phyloP scores from a whole-genome alignment of 2,888 invertebrate genomes.

The Electrophaes corylata region DNA sequence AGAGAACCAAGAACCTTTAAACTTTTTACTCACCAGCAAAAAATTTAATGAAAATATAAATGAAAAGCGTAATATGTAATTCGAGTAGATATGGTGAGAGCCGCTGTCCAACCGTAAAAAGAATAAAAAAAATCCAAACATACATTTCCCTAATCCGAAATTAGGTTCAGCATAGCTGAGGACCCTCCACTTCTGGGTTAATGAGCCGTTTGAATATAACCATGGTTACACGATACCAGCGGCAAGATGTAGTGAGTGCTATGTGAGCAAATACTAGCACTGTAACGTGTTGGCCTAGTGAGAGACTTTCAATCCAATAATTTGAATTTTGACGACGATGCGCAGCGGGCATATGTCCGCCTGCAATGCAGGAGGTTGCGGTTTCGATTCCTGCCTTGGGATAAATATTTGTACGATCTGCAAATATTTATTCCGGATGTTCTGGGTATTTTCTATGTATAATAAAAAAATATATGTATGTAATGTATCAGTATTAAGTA shows the following conservation, averaged over 20 bases:
- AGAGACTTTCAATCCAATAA: too few relatives aligned
- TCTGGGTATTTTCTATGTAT: too few relatives aligned
- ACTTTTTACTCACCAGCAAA: too few relatives aligned
- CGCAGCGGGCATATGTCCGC: too few relatives aligned
- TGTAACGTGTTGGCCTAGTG: background rate
- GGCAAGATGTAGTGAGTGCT: slow-evolving; percentile 28
- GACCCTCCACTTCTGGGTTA: slow-evolving; percentile 37
- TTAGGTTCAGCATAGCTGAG: slow-evolving; percentile 35
- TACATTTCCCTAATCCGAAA: slow-evolving; percentile 36
- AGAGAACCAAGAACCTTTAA: too few relatives aligned
- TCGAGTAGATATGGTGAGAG: slow-evolving; percentile 31
- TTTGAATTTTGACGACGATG: too few relatives aligned
- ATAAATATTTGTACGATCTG: too few relatives aligned
- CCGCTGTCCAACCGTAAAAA: slow-evolving; percentile 31
- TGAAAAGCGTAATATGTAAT: slow-evolving; percentile 16
- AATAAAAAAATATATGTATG: too few relatives aligned
- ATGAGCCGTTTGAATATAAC: slow-evolving; percentile 40
- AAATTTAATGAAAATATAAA: slow-evolving; percentile 7
- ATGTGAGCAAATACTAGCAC: background rate
- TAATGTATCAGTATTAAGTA: too few relatives aligned
- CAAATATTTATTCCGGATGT: too few relatives aligned
- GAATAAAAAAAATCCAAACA: slow-evolving; percentile 36
- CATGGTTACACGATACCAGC: slow-evolving; percentile 29
- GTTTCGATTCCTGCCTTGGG: too few relatives aligned
- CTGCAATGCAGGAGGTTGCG: too few relatives aligned